Base-by-base conservation (phyloP, 1,140 invertebrate species). In the Conus betulinus region DNA sequence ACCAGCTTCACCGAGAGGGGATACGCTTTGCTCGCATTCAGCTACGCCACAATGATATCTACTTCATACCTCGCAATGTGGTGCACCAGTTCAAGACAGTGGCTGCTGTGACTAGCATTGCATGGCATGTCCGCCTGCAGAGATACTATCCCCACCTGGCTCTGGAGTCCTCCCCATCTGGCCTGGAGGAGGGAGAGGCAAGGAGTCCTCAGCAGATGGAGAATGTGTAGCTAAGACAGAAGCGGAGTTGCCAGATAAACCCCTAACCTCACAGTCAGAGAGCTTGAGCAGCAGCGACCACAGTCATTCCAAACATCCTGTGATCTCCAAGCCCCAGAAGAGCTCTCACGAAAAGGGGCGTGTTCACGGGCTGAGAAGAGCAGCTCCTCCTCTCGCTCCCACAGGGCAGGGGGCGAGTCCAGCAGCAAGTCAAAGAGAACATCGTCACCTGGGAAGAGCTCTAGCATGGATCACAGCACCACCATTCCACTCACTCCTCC, bases 1-100 rank as follows among this genome's bases (percentile, higher is more conserved):
- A 99, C 96, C 98, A 99, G 93, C 95, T 99, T 1, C 96, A 98
- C 25, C 96, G 99, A 23, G 98, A 99, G 93, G 99, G 99, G 0
- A 97, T 99, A 23, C 97, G 98, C 60, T 99, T 99, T 96, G 97
- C 99, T 0, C 96, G 97, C 81, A 97, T 99, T 82, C 97, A 97
- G 92, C 96, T 99, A 2, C 97, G 97, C 93, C 98, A 99, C 93
- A 99, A 99, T 95, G 99, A 99, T 94, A 98, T 99, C 90, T 99
- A 99, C 96, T 99, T 99, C 95, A 96, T 99, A 90, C 99, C 99
- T 0, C 96, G 99, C 71, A 99, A 99, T 94, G 99, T 99, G 81
- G 98, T 99, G 91, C 99, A 99, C 95, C 99, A 99, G 95, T 99
- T 99, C 95, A 96, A 98, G 85, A 99, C 99, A 0, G 97, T 99